Percentiles rank a stretch among this genome's conserved stretches.
These are phyloP conservation scores for Agrotis segetum DNA, from an alignment of 2,888 invertebrate genomes.

Conservation along the genomic window DNA sequence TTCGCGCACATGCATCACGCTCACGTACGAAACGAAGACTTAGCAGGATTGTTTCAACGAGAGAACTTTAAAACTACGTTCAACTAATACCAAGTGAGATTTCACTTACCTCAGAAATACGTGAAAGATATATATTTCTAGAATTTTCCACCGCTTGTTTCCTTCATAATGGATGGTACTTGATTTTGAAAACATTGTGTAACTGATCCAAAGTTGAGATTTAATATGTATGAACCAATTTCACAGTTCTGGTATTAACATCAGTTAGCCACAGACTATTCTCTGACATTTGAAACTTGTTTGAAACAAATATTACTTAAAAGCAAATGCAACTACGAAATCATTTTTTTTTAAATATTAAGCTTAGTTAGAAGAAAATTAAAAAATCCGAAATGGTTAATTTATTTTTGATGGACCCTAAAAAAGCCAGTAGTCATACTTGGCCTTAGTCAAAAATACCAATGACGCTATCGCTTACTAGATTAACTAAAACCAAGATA, in stretches of 20 bases:
- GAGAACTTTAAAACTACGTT: constrained; percentile 50
- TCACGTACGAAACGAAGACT: constrained; percentile 43
- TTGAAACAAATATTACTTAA: neutral
- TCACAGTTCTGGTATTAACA: neutral
- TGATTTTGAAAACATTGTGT: neutral
- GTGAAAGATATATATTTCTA: constrained; percentile 26
- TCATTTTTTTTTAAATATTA: too few species aligned
- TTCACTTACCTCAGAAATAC: constrained; percentile 36
- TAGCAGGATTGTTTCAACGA: constrained; percentile 59
- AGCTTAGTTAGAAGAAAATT: too few species aligned
- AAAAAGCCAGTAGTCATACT: neutral
- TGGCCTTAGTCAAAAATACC: constrained; percentile 16
- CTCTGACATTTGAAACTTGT: constrained; percentile 9
- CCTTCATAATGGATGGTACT: neutral
- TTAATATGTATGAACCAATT: neutral
- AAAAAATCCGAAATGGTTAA: too few species aligned
- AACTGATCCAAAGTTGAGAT: neutral
- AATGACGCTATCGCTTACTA: constrained; percentile 4
- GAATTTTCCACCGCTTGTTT: constrained; percentile 4
- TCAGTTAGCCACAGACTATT: neutral
- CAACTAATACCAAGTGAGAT: constrained; percentile 45
- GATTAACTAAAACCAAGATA: constrained; percentile 13
- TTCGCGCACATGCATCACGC: constrained; percentile 31
- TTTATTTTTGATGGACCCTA: neutral
- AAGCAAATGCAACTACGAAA: too few species aligned